Conservation (phyloP, 2,113 vertebrate species). For the Zosterops borbonicus region DNA sequence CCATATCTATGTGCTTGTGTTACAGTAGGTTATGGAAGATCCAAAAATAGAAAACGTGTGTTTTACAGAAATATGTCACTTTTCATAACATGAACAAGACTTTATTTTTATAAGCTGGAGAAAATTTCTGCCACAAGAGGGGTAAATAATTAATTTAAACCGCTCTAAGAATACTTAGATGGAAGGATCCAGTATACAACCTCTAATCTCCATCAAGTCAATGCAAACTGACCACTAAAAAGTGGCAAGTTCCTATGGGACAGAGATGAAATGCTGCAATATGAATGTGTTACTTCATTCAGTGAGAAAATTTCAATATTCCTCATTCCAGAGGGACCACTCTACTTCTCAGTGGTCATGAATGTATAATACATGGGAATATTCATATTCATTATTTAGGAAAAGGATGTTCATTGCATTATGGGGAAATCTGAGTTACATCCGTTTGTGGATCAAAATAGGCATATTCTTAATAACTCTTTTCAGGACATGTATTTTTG, state of each 20-base stretch:
- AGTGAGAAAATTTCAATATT: background rate
- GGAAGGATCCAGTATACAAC: background rate
- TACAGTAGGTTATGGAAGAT: background rate
- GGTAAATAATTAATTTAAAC: slow-evolving; percentile 1
- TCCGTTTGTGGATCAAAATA: background rate
- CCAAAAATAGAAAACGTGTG: background rate
- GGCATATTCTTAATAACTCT: background rate
- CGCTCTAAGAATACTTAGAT: background rate
- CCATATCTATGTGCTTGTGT: background rate
- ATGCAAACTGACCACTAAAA: background rate
- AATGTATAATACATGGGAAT: slow-evolving; percentile 9
- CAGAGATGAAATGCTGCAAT: background rate
- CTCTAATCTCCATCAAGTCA: background rate
- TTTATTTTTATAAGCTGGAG: background rate
- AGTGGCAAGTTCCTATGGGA: background rate
- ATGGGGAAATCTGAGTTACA: background rate
- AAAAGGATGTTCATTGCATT: background rate
- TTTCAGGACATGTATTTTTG: background rate
- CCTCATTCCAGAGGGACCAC: background rate
- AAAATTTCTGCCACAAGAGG: background rate
- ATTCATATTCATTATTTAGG: slow-evolving; percentile 35
- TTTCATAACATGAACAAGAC: background rate
- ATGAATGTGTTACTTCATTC: background rate
- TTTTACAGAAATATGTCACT: background rate
- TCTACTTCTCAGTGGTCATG: background rate